phyloP scores from a whole-genome alignment of 2,888 invertebrate genomes.

The Noctua janthina region DNA sequence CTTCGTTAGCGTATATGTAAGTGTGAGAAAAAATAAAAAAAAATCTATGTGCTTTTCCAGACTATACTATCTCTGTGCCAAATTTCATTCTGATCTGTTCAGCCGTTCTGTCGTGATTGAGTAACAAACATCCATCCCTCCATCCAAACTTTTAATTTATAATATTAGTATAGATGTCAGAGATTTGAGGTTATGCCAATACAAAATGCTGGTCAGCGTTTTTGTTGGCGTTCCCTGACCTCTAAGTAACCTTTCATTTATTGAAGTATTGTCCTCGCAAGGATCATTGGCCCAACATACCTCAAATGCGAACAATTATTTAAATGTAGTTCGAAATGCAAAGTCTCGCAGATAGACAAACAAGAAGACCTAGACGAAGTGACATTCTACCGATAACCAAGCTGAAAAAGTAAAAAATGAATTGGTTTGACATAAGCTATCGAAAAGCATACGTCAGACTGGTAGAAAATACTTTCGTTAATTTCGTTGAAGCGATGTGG shows the following conservation, averaged over 20 bases:
- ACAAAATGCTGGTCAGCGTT: background rate
- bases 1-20: too few species aligned
- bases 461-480: background rate
- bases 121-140: too few species aligned
- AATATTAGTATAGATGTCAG: too few species aligned
- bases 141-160: too few species aligned
- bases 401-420: background rate
- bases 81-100: too few species aligned
- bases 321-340: constrained; percentile 24
- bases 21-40: too few species aligned
- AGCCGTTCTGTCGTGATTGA: too few species aligned
- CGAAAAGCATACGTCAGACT: background rate
- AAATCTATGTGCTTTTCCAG: too few species aligned
- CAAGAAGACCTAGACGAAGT: background rate
- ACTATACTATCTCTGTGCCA: too few species aligned
- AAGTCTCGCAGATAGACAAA: background rate
- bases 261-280: background rate
- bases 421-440: background rate
- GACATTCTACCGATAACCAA: background rate
- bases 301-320: constrained; percentile 24
- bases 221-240: background rate
- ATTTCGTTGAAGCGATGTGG: background rate
- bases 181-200: background rate
- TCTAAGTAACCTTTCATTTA: background rate
- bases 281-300: background rate